These are phyloP conservation scores for Trachelus troglodyta DNA, from an alignment of 2,888 invertebrate genomes.

Conservation along the genomic window DNA sequence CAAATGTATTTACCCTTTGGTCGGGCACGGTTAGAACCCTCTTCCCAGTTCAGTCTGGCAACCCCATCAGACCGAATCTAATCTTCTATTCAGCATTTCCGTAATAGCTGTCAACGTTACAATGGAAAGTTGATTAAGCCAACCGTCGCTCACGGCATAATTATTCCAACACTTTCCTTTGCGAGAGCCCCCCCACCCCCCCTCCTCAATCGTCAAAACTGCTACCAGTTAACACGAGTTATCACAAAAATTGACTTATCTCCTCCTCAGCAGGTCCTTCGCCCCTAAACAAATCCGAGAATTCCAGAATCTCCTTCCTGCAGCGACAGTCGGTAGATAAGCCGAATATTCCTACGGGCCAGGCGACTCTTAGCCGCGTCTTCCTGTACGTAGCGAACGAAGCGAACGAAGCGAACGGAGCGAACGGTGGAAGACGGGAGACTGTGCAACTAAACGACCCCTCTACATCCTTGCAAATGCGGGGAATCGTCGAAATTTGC, in stretches of 20 bases:
- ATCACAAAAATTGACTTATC: background rate
- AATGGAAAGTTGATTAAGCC: constrained; percentile 50
- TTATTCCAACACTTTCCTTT: constrained; percentile 11
- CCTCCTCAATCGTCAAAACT: background rate
- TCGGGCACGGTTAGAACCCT: constrained; percentile 21
- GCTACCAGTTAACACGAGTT: background rate
- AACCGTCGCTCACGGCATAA: background rate
- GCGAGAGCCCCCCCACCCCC: background rate
- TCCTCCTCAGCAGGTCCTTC: background rate
- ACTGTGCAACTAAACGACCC: background rate
- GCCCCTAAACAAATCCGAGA: background rate
- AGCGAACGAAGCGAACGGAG: too few species aligned
- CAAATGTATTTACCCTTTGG: constrained; percentile 39
- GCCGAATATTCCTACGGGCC: background rate
- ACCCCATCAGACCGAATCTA: constrained; percentile 35
- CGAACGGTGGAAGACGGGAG: background rate
- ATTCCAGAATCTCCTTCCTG: background rate
- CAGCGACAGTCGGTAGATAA: background rate
- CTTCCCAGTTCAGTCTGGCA: constrained; percentile 16
- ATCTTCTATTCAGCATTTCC: constrained; percentile 48
- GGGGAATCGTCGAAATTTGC: background rate
- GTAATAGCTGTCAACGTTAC: constrained; percentile 41
- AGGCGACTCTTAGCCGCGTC: background rate
- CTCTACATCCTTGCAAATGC: background rate
- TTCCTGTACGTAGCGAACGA: too few species aligned